These are phyloP conservation scores for Cinara cedri DNA, from an alignment of 2,888 invertebrate genomes.

Conservation along the genomic window DNA sequence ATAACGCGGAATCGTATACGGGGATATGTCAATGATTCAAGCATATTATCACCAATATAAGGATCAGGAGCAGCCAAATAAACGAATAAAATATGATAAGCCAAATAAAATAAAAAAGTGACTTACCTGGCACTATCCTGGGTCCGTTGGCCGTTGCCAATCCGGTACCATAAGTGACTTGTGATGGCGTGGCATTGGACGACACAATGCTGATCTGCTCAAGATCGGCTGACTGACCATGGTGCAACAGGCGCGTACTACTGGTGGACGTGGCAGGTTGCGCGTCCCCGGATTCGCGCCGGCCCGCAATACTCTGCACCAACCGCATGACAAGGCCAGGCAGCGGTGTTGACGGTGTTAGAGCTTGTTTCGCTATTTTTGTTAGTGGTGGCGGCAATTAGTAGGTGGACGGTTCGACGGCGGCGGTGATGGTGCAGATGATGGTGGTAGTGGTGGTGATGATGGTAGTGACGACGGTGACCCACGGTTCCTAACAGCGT, in stretches of 20 bases:
- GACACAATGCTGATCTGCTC: conserved; percentile 75
- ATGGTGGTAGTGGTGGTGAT: not conserved
- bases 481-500: not conserved
- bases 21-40: too few species aligned
- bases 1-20: too few species aligned
- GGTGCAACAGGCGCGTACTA: conserved; percentile 50
- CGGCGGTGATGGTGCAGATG: not conserved
- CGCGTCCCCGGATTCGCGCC: conserved; percentile 57
- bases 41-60: too few species aligned
- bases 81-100: too few species aligned
- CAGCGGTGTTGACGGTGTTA: not conserved
- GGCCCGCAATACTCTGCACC: conserved; percentile 57
- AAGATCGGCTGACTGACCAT: conserved; percentile 66
- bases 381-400: too few species aligned
- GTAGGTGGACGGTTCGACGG: not conserved
- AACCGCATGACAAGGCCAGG: conserved; percentile 44
- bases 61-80: too few species aligned
- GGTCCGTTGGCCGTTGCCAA: conserved; percentile 69
- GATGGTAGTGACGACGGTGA: not conserved
- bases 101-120: too few species aligned
- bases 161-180: conserved; percentile 69
- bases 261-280: conserved; percentile 55
- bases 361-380: too few species aligned
- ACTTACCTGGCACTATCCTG: conserved; percentile 67
- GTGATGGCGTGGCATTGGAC: conserved; percentile 66